Evolutionary conservation across 2,888 invertebrate genomes (phyloP).

Genomic region (Sycophila texana): DNA sequence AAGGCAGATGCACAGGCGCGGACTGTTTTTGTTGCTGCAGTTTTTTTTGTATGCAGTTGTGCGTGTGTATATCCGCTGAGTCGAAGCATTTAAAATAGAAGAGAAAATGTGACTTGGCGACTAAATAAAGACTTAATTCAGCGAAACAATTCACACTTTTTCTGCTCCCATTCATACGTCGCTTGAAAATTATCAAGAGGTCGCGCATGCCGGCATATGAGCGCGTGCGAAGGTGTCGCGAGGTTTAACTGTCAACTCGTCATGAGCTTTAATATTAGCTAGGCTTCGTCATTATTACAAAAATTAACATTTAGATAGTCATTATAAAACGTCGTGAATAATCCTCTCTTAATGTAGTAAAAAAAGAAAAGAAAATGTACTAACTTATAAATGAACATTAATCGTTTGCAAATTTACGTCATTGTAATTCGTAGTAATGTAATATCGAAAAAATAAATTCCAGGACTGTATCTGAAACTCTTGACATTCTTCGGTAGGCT

Average conservation of each 20-base stretch:
- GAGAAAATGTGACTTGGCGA: no score
- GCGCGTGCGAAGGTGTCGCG: background rate
- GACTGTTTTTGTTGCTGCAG: background rate
- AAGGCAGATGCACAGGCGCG: no score
- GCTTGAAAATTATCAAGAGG: constrained; percentile 15
- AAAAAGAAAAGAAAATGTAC: no score
- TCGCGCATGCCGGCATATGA: background rate
- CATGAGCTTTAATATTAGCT: no score
- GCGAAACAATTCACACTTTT: background rate
- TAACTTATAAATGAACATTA: no score
- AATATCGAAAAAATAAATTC: background rate
- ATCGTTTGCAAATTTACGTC: no score
- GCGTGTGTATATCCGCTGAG: background rate
- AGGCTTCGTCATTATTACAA: no score
- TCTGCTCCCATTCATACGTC: constrained; percentile 15
- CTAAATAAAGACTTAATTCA: constrained; percentile 23
- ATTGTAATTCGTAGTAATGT: background rate
- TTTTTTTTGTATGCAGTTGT: background rate
- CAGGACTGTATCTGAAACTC: background rate
- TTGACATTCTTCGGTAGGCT: no score
- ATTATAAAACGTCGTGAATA: no score
- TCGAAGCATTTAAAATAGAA: background rate
- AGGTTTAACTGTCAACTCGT: no score
- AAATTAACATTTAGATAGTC: no score
- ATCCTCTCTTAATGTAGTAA: no score